Percentiles rank a stretch among this genome's conserved stretches.
These are phyloP conservation scores for Otocyon megalotis DNA, from an alignment of 2,113 vertebrate genomes.

Conservation along the genomic window DNA sequence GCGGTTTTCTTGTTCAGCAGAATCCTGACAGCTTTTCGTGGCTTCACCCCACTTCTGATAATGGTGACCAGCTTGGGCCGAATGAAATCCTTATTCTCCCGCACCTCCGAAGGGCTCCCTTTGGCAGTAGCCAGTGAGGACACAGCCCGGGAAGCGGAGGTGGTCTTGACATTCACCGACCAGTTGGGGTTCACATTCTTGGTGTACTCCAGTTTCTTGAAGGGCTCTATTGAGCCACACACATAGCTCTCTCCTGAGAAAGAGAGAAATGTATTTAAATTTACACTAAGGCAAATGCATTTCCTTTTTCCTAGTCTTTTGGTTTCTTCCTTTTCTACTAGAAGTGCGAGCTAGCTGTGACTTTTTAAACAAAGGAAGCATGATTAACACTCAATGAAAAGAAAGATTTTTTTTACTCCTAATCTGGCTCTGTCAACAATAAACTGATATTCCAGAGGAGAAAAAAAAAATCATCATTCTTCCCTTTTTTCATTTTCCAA, in stretches of 20 bases:
- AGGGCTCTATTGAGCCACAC: slow-evolving; percentile 97
- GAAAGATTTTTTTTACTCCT: neutral
- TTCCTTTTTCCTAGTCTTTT: neutral
- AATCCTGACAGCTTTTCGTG: slow-evolving; percentile 95
- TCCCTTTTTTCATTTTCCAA: neutral
- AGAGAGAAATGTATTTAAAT: slow-evolving; percentile 62
- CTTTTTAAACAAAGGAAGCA: neutral
- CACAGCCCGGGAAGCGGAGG: slow-evolving; percentile 87
- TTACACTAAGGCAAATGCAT: neutral
- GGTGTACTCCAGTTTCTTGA: slow-evolving; percentile 97
- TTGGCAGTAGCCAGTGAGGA: slow-evolving; percentile 92
- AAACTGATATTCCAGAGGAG: neutral
- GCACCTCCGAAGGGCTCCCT: slow-evolving; percentile 89
- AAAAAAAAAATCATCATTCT: neutral
- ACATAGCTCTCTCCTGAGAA: slow-evolving; percentile 96
- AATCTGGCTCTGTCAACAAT: neutral
- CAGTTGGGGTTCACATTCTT: slow-evolving; percentile 99
- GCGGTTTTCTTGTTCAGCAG: slow-evolving; percentile 99
- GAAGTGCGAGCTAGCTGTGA: neutral
- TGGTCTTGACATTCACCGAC: slow-evolving; percentile 94
- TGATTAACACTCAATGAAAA: neutral
- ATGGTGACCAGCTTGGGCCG: slow-evolving; percentile 98
- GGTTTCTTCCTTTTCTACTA: slow-evolving; percentile 8
- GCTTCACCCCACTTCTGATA: slow-evolving; percentile 97
- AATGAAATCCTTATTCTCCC: slow-evolving; percentile 97